phyloP scores from a whole-genome alignment of 2,888 invertebrate genomes.

The Acholoe squamosa region DNA sequence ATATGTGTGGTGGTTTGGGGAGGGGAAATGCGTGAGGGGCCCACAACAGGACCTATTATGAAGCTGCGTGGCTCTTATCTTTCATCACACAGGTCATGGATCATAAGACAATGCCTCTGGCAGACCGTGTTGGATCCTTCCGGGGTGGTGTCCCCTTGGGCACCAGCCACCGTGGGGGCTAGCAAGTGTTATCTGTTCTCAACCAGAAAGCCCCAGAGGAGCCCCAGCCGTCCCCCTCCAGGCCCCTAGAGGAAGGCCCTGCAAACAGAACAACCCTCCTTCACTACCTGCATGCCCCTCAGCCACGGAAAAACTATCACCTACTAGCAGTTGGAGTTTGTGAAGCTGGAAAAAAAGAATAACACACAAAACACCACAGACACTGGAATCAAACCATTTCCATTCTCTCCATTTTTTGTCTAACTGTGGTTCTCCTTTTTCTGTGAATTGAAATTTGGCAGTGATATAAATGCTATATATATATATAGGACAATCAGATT shows the following conservation, averaged over 20 bases:
- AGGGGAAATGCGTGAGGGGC: background rate
- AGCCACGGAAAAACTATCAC: slow-evolving; percentile 19
- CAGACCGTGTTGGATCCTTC: slow-evolving; percentile 41
- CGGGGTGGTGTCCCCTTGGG: slow-evolving; percentile 32
- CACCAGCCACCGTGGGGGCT: background rate
- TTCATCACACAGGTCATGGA: slow-evolving; percentile 30
- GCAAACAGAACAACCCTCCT: slow-evolving; percentile 27
- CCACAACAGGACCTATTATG: slow-evolving; percentile 9
- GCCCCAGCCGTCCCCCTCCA: background rate
- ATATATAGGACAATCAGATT: too few relatives aligned
- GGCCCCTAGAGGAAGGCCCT: background rate
- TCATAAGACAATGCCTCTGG: slow-evolving; percentile 32
- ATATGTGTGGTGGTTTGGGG: background rate
- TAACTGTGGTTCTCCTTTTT: background rate
- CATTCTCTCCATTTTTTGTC: background rate
- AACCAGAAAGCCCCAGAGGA: slow-evolving; percentile 34
- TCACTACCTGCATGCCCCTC: background rate
- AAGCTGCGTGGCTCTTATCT: slow-evolving; percentile 3
- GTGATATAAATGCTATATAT: too few relatives aligned
- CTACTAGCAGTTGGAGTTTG: slow-evolving; percentile 8
- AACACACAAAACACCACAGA: background rate
- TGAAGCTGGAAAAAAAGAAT: too few relatives aligned
- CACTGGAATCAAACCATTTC: background rate
- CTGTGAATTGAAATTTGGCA: too few relatives aligned
- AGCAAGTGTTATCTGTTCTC: slow-evolving; percentile 38